phyloP scores from a whole-genome alignment of 53 echinoderm and acorn worm species.

The Echinarachnius parma region DNA sequence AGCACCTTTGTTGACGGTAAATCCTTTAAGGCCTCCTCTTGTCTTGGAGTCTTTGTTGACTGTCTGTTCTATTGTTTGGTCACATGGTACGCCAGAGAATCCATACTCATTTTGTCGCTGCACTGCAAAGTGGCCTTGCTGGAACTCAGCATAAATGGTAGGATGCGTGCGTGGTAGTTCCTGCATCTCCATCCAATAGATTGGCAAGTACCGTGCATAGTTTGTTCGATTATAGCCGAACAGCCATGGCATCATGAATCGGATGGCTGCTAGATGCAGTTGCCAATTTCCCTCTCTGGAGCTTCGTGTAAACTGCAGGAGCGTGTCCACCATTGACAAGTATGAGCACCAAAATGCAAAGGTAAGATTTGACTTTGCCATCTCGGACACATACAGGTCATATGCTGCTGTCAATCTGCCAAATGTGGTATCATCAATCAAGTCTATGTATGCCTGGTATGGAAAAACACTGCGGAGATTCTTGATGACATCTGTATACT shows the following conservation, averaged over 20 bases:
- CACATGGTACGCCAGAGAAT: constrained; percentile 50
- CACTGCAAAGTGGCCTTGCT: constrained; percentile 57
- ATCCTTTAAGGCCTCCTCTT: constrained; percentile 52
- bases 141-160: constrained; percentile 18
- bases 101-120: constrained; percentile 51
- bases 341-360: too few relatives aligned
- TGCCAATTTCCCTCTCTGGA: too few relatives aligned
- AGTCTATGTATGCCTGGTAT: constrained; percentile 7
- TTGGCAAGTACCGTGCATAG: constrained; percentile 57
- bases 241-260: too few relatives aligned
- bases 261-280: too few relatives aligned
- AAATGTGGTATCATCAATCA: constrained; percentile 14
- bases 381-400: too few relatives aligned
- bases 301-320: too few relatives aligned
- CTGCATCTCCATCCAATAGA: constrained; percentile 61
- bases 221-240: too few relatives aligned
- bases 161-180: constrained; percentile 56
- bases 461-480: constrained; percentile 25
- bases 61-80: constrained; percentile 56
- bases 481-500: constrained; percentile 13
- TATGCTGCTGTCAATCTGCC: too few relatives aligned
- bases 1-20: constrained; percentile 44
- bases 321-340: too few relatives aligned
- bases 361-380: too few relatives aligned
- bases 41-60: constrained; percentile 57